phyloP scores from a whole-genome alignment of 1,140 invertebrate genomes.

The Calephelis virginiensis region DNA sequence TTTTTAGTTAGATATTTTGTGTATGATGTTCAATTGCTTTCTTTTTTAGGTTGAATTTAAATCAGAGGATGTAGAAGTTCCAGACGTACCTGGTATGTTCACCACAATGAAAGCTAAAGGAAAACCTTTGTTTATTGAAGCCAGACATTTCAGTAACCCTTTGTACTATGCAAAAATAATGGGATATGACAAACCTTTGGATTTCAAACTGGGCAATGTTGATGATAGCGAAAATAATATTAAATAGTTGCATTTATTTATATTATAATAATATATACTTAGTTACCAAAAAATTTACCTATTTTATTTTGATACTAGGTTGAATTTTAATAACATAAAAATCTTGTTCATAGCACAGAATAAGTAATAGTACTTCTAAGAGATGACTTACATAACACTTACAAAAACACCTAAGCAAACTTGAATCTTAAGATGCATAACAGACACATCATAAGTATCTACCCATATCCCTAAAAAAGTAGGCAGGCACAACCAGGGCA shows the following conservation, averaged over 20 bases:
- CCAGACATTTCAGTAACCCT: conserved; percentile 82
- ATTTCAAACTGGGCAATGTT: conserved; percentile 83
- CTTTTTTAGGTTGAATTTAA: conserved; percentile 85
- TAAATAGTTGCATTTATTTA: conserved; percentile 28
- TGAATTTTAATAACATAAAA: too few species aligned
- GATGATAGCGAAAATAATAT: conserved; percentile 41
- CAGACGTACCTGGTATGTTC: conserved; percentile 89
- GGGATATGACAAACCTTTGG: conserved; percentile 94
- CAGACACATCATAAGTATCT: too few species aligned
- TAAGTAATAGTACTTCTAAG: too few species aligned
- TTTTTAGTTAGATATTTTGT: too few species aligned
- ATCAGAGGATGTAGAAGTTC: conserved; percentile 86
- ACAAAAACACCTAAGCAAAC: too few species aligned
- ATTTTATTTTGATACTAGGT: too few species aligned
- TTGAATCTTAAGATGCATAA: too few species aligned
- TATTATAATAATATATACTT: background rate
- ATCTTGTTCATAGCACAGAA: too few species aligned
- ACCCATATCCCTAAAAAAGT: too few species aligned
- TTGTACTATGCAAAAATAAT: conserved; percentile 90
- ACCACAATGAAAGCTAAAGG: conserved; percentile 86
- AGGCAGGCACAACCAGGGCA: too few species aligned
- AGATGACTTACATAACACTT: too few species aligned
- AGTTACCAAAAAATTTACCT: too few species aligned
- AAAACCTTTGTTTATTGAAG: conserved; percentile 87
- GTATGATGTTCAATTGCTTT: conserved; percentile 18